Base-by-base conservation (phyloP, 2,113 vertebrate species). In the Dasyurus viverrinus region DNA sequence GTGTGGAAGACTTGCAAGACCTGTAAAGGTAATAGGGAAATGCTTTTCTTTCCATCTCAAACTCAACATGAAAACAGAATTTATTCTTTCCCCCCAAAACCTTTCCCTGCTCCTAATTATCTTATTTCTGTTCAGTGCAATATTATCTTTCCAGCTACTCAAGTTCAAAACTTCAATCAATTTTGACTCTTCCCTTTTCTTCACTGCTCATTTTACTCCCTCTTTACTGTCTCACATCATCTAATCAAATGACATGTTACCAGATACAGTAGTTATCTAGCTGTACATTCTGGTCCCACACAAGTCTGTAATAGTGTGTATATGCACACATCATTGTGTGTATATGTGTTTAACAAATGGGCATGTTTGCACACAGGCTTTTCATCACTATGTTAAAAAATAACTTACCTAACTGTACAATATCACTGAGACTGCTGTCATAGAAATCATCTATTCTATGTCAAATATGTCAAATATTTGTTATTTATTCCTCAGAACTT, bases 211-310 rank as follows among this genome's bases (percentile, higher is more conserved):
- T 12, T 36, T 36, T 36, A 84, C 6, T 23, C n/a, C 0, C 19
- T 84, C n/a, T n/a, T 3, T 36, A 84, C 68, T 2, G 10, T 84
- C 6, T 36, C 68, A 36, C 0, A 0, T 46, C 92, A 93, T 94
- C 90, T 95, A 93, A 92, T 90, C 84, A 95, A 96, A 91, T 93
- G 89, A 95, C 84, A 97, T 98, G 2, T 57, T 92, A 92, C 12
- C 89, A 97, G 53, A 95, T 2, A 55, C 89, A 94, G 46, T 3
- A 14, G 92, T 93, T 68, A 95, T 94, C 91, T 97, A 60, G 96
- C 93, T 94, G 97, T 90, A 91, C 53, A 54, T 52, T 90, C 93
- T 96, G 48, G 54, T 95, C 53, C 54, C 54, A n/a, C 8, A 92
- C 55, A 84, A 84, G 46, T 68, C 68, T 96, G 48, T 90, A 53